Evolutionary conservation across 2,888 invertebrate species (phyloP).

Genomic region (Chloroclysta siterata): DNA sequence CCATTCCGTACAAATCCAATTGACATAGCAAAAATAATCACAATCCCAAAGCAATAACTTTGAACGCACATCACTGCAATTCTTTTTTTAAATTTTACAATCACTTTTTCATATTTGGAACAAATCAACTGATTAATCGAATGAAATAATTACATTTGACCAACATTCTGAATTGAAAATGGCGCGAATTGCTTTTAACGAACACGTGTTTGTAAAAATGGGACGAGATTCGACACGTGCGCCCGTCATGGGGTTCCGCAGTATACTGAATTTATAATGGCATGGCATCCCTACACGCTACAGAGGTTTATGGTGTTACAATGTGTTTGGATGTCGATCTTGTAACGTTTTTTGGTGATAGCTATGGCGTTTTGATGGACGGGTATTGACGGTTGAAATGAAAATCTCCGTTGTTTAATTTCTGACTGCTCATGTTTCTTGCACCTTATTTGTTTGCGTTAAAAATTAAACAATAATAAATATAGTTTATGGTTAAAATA

Average conservation of each 20-base stretch:
- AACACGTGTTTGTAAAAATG: constrained; percentile 36
- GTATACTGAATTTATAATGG: constrained; percentile 53
- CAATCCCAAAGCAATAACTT: constrained; percentile 61
- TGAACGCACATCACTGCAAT: constrained; percentile 68
- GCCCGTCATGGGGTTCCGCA: constrained; percentile 50
- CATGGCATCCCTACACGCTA: constrained; percentile 8
- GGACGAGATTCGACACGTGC: constrained; percentile 47
- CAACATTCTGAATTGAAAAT: constrained; percentile 27
- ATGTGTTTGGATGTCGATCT: constrained; percentile 31
- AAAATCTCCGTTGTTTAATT: background rate
- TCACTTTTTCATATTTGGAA: constrained; percentile 6
- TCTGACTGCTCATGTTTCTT: background rate
- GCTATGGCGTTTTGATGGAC: constrained; percentile 18
- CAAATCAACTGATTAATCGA: constrained; percentile 3
- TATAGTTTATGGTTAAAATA: no score
- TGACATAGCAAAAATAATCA: constrained; percentile 54
- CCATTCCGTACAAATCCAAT: constrained; percentile 68
- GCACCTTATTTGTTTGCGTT: background rate
- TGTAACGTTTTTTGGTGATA: constrained; percentile 32
- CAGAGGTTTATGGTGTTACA: constrained; percentile 35
- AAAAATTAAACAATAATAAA: no score
- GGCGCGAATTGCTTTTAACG: constrained; percentile 38
- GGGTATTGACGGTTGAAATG: constrained; percentile 7
- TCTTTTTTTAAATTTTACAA: constrained; percentile 30
- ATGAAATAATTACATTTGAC: background rate